These are phyloP conservation scores for Falco berigora DNA, from an alignment of 2,797 vertebrate genomes.

Conservation along the genomic window DNA sequence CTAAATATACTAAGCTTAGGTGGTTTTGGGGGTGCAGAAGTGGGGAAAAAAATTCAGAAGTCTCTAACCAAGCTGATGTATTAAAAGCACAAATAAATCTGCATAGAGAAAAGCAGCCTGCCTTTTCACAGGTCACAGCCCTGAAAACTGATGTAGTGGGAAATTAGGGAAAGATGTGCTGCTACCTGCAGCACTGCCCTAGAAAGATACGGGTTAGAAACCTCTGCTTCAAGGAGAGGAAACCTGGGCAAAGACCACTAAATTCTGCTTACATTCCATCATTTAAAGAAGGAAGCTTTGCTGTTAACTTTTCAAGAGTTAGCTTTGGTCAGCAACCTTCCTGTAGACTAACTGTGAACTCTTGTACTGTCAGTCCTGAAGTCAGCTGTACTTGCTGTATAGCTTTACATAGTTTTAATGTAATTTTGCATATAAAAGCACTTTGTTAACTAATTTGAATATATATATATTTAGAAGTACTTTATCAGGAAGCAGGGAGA, in stretches of 20 bases:
- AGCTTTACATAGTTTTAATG: neutral
- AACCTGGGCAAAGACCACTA: neutral
- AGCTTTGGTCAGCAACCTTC: neutral
- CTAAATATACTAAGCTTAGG: neutral
- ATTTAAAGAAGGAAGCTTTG: neutral
- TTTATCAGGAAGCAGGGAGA: neutral
- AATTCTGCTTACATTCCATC: neutral
- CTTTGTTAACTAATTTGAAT: neutral
- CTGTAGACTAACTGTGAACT: neutral
- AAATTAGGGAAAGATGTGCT: neutral
- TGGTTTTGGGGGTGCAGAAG: neutral
- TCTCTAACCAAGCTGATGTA: neutral
- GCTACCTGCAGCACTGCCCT: neutral
- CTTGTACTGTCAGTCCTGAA: neutral
- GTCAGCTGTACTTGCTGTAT: neutral
- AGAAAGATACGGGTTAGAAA: neutral
- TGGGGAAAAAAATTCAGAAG: neutral
- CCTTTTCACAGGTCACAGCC: neutral
- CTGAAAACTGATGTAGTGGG: neutral
- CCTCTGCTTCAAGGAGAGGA: neutral
- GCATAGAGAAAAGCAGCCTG: neutral
- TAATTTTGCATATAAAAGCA: neutral
- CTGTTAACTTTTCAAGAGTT: neutral
- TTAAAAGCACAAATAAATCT: neutral
- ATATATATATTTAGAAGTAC: neutral